Conservation (phyloP, 2,113 vertebrate species). For the Thalassoma bifasciatum region DNA sequence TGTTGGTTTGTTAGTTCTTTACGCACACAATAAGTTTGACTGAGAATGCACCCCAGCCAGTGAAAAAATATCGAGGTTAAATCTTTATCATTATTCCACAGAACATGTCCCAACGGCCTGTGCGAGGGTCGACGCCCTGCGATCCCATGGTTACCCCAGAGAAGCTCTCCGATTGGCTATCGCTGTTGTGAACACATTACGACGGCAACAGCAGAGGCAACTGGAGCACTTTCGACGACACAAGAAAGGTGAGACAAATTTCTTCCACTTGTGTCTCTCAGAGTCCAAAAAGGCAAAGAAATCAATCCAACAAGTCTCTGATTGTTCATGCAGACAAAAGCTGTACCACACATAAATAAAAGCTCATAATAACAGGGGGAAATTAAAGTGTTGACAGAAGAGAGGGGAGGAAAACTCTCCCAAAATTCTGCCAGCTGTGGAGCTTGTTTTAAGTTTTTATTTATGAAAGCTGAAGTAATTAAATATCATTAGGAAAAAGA, state of each 20-base stretch:
- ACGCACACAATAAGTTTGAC: background rate
- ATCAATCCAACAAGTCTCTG: background rate
- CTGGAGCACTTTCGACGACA: slow-evolving; percentile 93
- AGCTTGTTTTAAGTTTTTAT: background rate
- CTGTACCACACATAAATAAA: background rate
- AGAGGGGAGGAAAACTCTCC: background rate
- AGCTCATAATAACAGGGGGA: background rate
- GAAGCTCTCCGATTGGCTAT: slow-evolving; percentile 97
- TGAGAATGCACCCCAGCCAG: background rate
- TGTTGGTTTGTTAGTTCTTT: slow-evolving; percentile 8
- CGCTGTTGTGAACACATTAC: slow-evolving; percentile 95
- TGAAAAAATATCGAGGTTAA: background rate
- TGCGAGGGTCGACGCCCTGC: slow-evolving; percentile 94
- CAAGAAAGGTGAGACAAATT: slow-evolving; percentile 89
- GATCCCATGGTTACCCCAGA: slow-evolving; percentile 95
- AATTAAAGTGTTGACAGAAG: background rate
- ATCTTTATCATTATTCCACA: slow-evolving; percentile 50
- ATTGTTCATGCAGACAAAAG: background rate
- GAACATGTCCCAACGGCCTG: slow-evolving; percentile 98
- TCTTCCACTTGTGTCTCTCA: background rate
- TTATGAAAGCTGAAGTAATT: background rate
- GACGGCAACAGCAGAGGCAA: slow-evolving; percentile 95
- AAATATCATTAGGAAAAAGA: background rate
- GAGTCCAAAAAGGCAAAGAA: background rate
- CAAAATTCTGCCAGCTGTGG: background rate